A percentile compares a stretch with the other conserved stretches of the same genome.
phyloP scores from a whole-genome alignment of 2,888 invertebrate genomes.

The Andrena praecox region DNA sequence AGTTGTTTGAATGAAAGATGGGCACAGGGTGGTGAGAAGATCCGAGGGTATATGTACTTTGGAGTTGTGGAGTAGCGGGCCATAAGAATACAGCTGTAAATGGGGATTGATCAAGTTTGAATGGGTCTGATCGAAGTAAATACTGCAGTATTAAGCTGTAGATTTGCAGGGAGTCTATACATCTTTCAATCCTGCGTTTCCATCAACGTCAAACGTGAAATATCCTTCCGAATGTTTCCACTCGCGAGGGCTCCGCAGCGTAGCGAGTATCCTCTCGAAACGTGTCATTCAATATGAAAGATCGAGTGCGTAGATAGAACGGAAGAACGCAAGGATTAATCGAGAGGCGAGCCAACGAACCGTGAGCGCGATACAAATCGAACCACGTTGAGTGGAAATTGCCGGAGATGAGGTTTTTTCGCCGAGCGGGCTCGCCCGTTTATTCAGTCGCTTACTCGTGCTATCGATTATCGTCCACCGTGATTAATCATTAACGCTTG shows the following conservation, averaged over 20 bases:
- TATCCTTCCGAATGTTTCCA: slow-evolving; percentile 4
- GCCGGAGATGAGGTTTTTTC: slow-evolving; percentile 15
- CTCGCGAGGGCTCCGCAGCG: background rate
- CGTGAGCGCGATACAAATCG: slow-evolving; percentile 41
- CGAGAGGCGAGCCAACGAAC: slow-evolving; percentile 15
- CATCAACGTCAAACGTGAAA: background rate
- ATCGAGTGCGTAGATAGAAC: background rate
- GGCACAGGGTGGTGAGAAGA: no score
- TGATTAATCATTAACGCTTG: slow-evolving; percentile 42
- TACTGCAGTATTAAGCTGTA: no score
- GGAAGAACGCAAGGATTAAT: slow-evolving; percentile 39
- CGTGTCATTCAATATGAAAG: slow-evolving; percentile 5
- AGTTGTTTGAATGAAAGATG: no score
- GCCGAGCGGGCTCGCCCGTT: slow-evolving; percentile 28
- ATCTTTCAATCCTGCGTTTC: background rate
- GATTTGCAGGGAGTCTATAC: no score
- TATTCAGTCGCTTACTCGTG: slow-evolving; percentile 45
- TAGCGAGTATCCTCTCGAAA: slow-evolving; percentile 5
- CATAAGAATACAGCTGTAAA: no score
- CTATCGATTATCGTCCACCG: slow-evolving; percentile 33
- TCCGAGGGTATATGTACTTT: no score
- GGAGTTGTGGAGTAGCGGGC: no score
- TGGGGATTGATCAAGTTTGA: no score
- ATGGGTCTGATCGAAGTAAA: no score
- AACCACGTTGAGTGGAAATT: slow-evolving; percentile 49